A percentile compares a stretch with the other conserved stretches of the same genome.
These are phyloP conservation scores for Acrocephalus arundinaceus DNA, from an alignment of 2,113 vertebrate species.

Conservation along the genomic window DNA sequence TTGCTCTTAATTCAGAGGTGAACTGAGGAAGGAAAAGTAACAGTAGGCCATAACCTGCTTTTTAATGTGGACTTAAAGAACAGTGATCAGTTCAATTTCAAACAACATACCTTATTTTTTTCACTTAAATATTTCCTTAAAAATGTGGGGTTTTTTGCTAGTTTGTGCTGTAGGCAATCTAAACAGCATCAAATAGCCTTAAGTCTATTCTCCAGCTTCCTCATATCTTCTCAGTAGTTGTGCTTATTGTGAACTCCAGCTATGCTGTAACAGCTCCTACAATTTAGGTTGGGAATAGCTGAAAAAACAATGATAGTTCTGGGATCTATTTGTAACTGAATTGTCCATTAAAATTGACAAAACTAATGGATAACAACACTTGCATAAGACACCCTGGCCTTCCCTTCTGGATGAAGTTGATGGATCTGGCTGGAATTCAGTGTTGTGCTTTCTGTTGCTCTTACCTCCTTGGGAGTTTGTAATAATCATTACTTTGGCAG, in stretches of 20 bases:
- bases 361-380: neutral
- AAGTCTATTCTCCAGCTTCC: neutral
- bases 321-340: neutral
- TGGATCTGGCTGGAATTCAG: neutral
- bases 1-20: neutral
- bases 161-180: neutral
- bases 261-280: neutral
- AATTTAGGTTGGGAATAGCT: neutral
- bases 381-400: neutral
- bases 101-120: neutral
- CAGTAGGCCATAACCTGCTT: neutral
- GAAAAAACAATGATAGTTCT: neutral
- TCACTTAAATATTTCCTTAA: neutral
- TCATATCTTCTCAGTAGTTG: neutral
- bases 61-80: neutral
- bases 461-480: neutral
- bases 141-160: accelerated
- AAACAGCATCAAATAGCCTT: neutral
- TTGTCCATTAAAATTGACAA: neutral
- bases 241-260: neutral
- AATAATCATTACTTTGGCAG: neutral
- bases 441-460: neutral
- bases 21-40: neutral
- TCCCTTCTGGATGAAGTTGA: neutral
- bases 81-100: neutral